Conservation (phyloP, 2,113 vertebrate species). For the Semicossyphus pulcher region DNA sequence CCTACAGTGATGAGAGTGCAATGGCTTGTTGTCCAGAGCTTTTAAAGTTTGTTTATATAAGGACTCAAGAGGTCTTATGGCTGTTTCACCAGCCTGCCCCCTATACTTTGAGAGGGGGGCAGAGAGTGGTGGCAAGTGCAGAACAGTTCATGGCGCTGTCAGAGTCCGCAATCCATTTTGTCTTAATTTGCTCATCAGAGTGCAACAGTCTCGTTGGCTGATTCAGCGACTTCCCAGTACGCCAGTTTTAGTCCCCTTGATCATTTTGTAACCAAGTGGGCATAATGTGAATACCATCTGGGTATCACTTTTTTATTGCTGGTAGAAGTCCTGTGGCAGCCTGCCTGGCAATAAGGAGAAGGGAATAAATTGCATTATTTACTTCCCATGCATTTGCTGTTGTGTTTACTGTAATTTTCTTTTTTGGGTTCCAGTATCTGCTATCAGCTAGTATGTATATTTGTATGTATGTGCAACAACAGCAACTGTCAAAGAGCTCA, state of each 20-base stretch:
- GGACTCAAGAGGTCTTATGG: too few relatives aligned
- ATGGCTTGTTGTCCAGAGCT: too few relatives aligned
- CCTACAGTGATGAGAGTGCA: too few relatives aligned
- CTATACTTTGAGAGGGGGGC: too few relatives aligned
- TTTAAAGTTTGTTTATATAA: too few relatives aligned
- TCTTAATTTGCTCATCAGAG: too few relatives aligned
- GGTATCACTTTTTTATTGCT: conserved; percentile 98
- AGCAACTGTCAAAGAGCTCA: conserved; percentile 70
- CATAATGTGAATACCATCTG: conserved; percentile 95
- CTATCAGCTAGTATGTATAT: conserved; percentile 90
- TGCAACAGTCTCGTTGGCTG: too few relatives aligned
- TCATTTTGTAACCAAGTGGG: conserved; percentile 92
- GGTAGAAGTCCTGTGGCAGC: conserved; percentile 92
- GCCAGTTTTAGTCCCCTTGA: conserved; percentile 90
- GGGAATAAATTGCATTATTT: conserved; percentile 99
- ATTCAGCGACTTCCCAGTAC: too few relatives aligned
- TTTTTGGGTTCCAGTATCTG: conserved; percentile 90
- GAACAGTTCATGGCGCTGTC: too few relatives aligned
- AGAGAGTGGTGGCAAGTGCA: too few relatives aligned
- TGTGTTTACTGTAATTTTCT: conserved; percentile 93
- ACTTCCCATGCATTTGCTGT: conserved; percentile 95
- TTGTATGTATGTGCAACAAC: conserved; percentile 79
- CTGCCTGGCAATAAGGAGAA: conserved; percentile 92
- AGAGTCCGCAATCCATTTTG: too few relatives aligned
- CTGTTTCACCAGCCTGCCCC: too few relatives aligned